These are phyloP conservation scores for Ormyrus thymus DNA, from an alignment of 2,888 invertebrate genomes.

Conservation along the genomic window DNA sequence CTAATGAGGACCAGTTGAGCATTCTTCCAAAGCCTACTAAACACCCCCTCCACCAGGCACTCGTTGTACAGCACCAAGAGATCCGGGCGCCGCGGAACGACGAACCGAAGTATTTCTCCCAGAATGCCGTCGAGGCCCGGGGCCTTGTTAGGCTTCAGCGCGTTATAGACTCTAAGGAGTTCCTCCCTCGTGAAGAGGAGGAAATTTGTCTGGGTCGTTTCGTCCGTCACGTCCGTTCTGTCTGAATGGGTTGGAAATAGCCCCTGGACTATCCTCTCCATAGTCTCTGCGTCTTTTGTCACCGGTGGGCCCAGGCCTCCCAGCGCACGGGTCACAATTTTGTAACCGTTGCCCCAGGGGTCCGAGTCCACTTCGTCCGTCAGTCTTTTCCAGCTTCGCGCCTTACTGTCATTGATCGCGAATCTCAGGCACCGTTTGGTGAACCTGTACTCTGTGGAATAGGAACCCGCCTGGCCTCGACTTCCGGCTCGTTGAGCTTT, in stretches of 20 bases:
- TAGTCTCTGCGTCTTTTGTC: neutral
- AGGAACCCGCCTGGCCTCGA: neutral
- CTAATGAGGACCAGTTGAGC: too few species aligned
- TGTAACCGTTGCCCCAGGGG: neutral
- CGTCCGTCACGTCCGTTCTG: too few species aligned
- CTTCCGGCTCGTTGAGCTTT: too few species aligned
- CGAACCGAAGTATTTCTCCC: too few species aligned
- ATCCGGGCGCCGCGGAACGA: neutral
- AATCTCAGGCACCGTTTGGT: neutral
- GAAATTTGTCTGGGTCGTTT: too few species aligned
- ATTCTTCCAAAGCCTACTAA: neutral
- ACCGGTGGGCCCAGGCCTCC: neutral
- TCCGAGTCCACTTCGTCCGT: neutral
- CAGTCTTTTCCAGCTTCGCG: neutral
- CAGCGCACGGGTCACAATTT: neutral
- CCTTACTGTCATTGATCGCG: neutral
- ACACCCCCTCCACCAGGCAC: neutral
- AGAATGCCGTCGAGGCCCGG: too few species aligned
- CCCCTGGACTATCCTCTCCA: neutral
- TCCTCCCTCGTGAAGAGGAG: too few species aligned
- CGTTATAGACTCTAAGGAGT: too few species aligned
- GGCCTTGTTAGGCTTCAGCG: too few species aligned
- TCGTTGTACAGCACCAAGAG: neutral
- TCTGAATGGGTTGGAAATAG: neutral
- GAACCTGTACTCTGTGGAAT: neutral